A percentile compares a stretch with the other conserved stretches of the same genome.
These are phyloP conservation scores for Hemiprocne comata DNA, from an alignment of 2,113 vertebrate genomes.

Conservation along the genomic window DNA sequence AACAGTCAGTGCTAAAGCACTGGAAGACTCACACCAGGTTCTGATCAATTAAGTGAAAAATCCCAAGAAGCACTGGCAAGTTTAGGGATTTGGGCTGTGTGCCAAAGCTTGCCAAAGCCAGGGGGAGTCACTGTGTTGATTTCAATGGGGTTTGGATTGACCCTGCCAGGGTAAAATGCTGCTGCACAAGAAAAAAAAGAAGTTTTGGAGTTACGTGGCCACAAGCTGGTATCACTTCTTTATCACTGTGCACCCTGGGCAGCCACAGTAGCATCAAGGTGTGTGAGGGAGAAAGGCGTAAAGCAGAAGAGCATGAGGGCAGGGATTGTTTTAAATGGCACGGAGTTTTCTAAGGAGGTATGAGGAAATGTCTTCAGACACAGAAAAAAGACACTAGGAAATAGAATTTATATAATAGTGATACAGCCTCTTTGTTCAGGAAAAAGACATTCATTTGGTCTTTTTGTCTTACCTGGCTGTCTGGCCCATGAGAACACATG, in stretches of 20 bases:
- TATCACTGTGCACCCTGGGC: not conserved
- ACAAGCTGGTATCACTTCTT: not conserved
- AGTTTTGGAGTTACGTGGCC: not conserved
- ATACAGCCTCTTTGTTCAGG: not conserved
- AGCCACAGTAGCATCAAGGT: not conserved
- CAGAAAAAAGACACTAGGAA: not conserved
- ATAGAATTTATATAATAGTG: not conserved
- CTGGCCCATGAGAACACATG: not conserved
- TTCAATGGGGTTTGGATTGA: not conserved
- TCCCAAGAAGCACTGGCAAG: not conserved
- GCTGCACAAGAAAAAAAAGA: not conserved
- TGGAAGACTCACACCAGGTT: not conserved
- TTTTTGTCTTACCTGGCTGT: not conserved
- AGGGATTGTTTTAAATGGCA: not conserved
- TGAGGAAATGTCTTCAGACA: slow-evolving; percentile 31
- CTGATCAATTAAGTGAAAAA: not conserved
- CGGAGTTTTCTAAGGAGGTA: not conserved
- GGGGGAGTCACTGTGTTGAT: not conserved
- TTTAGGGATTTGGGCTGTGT: not conserved
- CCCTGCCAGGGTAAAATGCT: not conserved
- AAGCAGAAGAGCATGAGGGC: not conserved
- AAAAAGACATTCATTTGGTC: not conserved
- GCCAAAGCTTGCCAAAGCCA: not conserved
- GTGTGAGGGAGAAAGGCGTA: not conserved
- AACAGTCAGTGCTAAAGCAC: not conserved